These are phyloP conservation scores for Gymnarchus niloticus DNA, from an alignment of 2,113 vertebrate species.

Conservation along the genomic window DNA sequence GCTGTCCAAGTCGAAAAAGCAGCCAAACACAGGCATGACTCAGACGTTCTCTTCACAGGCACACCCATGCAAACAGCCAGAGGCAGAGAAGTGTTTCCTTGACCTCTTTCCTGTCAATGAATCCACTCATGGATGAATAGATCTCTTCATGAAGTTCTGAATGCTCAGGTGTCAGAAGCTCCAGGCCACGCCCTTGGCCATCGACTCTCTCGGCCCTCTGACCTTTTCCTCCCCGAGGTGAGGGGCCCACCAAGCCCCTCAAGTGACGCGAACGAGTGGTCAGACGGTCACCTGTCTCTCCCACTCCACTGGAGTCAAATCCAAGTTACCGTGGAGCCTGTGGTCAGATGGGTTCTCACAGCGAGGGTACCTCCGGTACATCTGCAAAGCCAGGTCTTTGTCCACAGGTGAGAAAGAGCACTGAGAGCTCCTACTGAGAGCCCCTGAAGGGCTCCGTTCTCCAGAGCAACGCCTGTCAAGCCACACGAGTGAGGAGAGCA, in stretches of 20 bases:
- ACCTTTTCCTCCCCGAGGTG: not conserved
- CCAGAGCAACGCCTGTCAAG: not conserved
- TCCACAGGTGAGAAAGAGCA: not conserved
- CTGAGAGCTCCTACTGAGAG: not conserved
- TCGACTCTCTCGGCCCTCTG: not conserved
- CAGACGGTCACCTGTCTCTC: not conserved
- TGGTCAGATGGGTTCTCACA: not conserved
- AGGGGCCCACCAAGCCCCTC: not conserved
- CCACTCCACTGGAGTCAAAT: not conserved
- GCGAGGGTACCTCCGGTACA: not conserved
- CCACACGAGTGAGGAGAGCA: not conserved
- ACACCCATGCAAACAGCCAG: not conserved
- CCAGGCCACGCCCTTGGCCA: not conserved
- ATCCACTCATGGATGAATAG: not conserved
- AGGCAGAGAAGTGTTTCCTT: not conserved
- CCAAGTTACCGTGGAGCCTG: not conserved
- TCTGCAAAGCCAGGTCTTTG: not conserved
- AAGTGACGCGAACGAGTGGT: not conserved
- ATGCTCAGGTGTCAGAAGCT: not conserved
- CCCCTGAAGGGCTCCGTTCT: not conserved
- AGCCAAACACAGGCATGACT: not conserved
- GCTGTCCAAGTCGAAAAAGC: not conserved
- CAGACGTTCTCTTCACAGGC: not conserved
- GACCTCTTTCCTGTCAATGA: not conserved
- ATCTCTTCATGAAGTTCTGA: not conserved